phyloP scores from a whole-genome alignment of 2,888 invertebrate species.

The Campoletis raptor region DNA sequence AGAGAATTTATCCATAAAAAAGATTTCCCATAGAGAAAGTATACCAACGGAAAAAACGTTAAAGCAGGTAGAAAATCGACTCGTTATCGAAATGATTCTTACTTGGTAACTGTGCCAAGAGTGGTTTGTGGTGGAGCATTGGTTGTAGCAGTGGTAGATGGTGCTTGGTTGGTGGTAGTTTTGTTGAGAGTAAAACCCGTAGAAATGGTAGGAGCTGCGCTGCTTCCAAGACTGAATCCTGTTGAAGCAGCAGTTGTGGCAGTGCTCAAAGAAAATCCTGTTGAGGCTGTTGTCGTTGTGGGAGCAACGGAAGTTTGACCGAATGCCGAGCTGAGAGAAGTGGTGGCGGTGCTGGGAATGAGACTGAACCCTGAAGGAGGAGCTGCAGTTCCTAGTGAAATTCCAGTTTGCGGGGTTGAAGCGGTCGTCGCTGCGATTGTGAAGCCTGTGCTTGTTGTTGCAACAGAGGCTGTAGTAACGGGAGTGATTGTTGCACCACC shows the following conservation, averaged over 20 bases:
- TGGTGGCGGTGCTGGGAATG: conserved; percentile 34
- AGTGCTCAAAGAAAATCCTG: conserved; percentile 75
- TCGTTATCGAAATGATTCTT: conserved; percentile 46
- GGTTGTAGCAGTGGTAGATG: conserved; percentile 73
- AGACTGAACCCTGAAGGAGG: conserved; percentile 70
- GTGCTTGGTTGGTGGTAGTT: conserved; percentile 70
- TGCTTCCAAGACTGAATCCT: conserved; percentile 61
- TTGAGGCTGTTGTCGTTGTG: conserved; percentile 51
- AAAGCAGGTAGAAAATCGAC: background rate
- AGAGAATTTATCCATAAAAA: background rate
- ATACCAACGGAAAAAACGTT: background rate
- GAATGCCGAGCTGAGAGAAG: conserved; percentile 69
- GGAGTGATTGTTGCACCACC: conserved; percentile 60
- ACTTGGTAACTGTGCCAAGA: conserved; percentile 81
- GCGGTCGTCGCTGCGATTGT: conserved; percentile 56
- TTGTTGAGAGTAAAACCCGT: conserved; percentile 73
- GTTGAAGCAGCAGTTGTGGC: conserved; percentile 48
- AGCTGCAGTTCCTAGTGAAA: conserved; percentile 65
- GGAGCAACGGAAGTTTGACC: conserved; percentile 53
- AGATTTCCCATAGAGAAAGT: too few species aligned
- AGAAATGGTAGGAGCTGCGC: conserved; percentile 74
- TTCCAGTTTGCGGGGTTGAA: conserved; percentile 45
- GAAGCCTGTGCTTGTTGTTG: conserved; percentile 49
- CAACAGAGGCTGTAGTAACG: conserved; percentile 36
- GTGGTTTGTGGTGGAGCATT: conserved; percentile 76